phyloP scores from a whole-genome alignment of 2,113 vertebrate species.

The Sigmodon hispidus region DNA sequence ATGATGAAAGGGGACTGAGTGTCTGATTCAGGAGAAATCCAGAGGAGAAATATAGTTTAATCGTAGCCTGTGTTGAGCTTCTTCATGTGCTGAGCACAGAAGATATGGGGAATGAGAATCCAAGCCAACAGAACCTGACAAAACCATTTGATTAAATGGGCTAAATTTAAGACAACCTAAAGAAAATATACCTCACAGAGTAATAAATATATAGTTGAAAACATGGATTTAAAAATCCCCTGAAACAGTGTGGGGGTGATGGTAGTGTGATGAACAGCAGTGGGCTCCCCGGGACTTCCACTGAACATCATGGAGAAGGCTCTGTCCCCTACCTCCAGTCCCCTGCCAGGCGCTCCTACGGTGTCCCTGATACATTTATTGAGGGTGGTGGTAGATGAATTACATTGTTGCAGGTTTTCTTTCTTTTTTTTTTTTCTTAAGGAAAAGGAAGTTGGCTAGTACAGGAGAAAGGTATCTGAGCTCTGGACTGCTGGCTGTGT shows the following conservation, averaged over 20 bases:
- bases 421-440: not conserved
- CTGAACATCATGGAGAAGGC: not conserved
- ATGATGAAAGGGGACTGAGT: not conserved
- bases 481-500: not conserved
- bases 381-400: not conserved
- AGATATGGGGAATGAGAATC: not conserved
- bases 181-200: not conserved
- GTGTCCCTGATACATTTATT: not conserved
- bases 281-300: not conserved
- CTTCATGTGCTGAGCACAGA: not conserved
- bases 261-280: not conserved
- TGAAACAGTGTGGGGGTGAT: not conserved
- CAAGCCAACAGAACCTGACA: slow-evolving; percentile 9
- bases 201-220: not conserved
- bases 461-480: not conserved
- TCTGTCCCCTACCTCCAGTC: not conserved
- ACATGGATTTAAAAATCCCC: slow-evolving; percentile 8
- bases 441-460: not conserved
- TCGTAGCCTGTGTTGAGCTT: slow-evolving; percentile 4
- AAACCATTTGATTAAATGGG: not conserved
- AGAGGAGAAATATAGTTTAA: slow-evolving; percentile 43
- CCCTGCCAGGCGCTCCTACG: not conserved
- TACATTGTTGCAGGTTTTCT: not conserved
- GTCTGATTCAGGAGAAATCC: slow-evolving; percentile 36
- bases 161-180: slow-evolving; percentile 37